phyloP scores from a whole-genome alignment of 1,140 invertebrate species.

The Pentalonia nigronervosa region DNA sequence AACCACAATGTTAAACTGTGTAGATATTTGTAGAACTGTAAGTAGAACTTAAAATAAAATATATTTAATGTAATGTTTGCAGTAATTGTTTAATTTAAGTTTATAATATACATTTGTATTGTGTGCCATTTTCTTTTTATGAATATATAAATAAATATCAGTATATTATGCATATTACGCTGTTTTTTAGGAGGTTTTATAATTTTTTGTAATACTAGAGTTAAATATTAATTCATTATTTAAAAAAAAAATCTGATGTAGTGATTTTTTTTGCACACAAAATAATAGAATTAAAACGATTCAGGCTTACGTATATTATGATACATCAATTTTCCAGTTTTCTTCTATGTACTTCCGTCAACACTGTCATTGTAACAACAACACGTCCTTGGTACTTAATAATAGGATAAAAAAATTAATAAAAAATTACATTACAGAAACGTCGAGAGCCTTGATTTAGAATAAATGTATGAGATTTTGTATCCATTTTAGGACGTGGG shows the following conservation, averaged over 20 bases:
- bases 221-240: not conserved
- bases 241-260: not conserved
- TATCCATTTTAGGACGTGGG: conserved; percentile 57
- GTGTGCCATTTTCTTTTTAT: not conserved
- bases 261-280: not conserved
- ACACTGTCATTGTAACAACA: conserved; percentile 25
- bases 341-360: conserved; percentile 52
- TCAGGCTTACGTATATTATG: not conserved
- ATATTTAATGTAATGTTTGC: not conserved
- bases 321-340: conserved; percentile 27
- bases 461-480: conserved; percentile 46
- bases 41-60: not conserved
- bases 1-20: not conserved
- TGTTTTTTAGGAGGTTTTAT: not conserved
- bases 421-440: conserved; percentile 34
- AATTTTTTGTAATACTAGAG: not conserved
- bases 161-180: not conserved
- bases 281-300: conserved; percentile 26
- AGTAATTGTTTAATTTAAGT: not conserved
- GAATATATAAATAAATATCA: not conserved
- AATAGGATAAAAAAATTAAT: conserved; percentile 28
- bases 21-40: not conserved
- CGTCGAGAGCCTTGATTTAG: conserved; percentile 46
- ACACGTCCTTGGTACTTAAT: conserved; percentile 37
- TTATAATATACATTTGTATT: not conserved